Conservation (phyloP, 2,113 vertebrate genomes). For the Channa argus region DNA sequence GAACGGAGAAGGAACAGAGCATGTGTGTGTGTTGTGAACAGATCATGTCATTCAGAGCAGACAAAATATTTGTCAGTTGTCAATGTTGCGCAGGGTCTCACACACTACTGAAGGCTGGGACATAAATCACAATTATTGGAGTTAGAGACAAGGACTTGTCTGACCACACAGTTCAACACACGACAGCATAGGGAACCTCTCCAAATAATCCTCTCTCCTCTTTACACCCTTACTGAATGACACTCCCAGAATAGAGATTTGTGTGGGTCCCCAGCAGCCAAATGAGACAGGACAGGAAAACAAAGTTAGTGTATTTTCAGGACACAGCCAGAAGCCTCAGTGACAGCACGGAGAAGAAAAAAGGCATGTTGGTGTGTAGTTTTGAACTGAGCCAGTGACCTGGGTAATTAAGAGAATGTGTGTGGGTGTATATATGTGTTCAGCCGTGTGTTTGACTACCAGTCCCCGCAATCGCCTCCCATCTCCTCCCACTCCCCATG, state of each 20-base stretch:
- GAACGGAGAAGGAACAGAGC: slow-evolving; percentile 36
- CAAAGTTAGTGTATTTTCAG: slow-evolving; percentile 66
- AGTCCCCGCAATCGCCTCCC: slow-evolving; percentile 20
- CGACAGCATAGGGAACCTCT: slow-evolving; percentile 59
- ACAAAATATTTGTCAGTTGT: slow-evolving; percentile 76
- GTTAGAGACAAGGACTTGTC: slow-evolving; percentile 73
- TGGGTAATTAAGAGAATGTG: slow-evolving; percentile 63
- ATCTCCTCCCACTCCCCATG: slow-evolving; percentile 15
- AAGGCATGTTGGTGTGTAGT: slow-evolving; percentile 39
- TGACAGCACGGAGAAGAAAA: slow-evolving; percentile 51
- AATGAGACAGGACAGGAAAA: slow-evolving; percentile 68
- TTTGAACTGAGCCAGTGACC: slow-evolving; percentile 60
- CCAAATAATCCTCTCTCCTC: slow-evolving; percentile 67
- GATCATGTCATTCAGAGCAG: slow-evolving; percentile 66
- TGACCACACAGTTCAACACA: slow-evolving; percentile 38
- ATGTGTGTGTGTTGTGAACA: slow-evolving; percentile 20
- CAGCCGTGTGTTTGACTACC: slow-evolving; percentile 50
- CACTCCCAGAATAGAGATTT: slow-evolving; percentile 78
- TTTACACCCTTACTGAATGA: slow-evolving; percentile 78
- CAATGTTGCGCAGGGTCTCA: slow-evolving; percentile 63
- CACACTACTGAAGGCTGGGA: slow-evolving; percentile 63
- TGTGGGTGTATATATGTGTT: slow-evolving; percentile 32
- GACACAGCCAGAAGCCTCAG: slow-evolving; percentile 44
- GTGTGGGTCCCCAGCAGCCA: slow-evolving; percentile 66
- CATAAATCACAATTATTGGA: slow-evolving; percentile 85